Conservation (phyloP, 2,113 vertebrate genomes). For the Donacobius atricapilla region DNA sequence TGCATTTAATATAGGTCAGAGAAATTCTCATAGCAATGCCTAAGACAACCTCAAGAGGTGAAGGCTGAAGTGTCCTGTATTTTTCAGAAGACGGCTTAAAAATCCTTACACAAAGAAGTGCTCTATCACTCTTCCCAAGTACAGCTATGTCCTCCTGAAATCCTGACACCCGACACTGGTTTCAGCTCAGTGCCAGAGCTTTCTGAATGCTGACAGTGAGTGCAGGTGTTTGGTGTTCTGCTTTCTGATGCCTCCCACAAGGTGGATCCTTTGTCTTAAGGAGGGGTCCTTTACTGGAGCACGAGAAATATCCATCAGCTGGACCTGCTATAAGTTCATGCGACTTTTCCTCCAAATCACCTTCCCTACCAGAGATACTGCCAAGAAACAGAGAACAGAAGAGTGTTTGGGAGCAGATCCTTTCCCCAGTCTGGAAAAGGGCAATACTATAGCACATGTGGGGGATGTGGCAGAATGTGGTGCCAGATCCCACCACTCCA, state of each 20-base stretch:
- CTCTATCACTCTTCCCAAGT: not conserved
- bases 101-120: not conserved
- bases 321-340: not conserved
- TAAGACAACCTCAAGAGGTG: not conserved
- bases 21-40: not conserved
- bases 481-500: not conserved
- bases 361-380: not conserved
- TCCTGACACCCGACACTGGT: rapidly evolving
- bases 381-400: not conserved
- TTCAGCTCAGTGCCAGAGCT: not conserved
- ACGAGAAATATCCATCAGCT: not conserved
- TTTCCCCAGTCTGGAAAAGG: not conserved
- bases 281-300: not conserved
- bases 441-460: not conserved
- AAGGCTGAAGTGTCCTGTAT: not conserved
- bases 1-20: not conserved
- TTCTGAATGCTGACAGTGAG: not conserved
- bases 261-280: not conserved
- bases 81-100: not conserved
- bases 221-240: not conserved
- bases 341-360: not conserved
- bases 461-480: no score
- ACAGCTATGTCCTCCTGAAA: not conserved
- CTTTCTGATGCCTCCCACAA: not conserved
- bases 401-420: not conserved